Conservation (phyloP, 53 echinoderm and acorn worm species). For the Luidia sarsii region DNA sequence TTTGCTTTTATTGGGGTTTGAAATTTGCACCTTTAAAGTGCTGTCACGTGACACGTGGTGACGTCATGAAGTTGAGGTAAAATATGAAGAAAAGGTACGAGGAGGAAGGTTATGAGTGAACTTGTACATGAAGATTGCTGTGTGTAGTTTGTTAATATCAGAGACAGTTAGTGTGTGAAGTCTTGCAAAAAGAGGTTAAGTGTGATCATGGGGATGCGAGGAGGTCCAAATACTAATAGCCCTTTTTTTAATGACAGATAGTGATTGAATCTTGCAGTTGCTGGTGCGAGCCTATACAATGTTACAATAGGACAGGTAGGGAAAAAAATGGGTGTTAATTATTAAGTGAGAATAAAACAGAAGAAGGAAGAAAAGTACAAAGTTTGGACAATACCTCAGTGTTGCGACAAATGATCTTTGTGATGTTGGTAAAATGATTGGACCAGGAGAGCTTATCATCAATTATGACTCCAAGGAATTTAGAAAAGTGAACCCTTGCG, state of each 20-base stretch:
- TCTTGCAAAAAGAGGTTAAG: constrained; percentile 21
- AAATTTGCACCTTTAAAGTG: too few species aligned
- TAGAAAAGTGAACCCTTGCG: neutral
- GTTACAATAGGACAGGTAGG: constrained; percentile 24
- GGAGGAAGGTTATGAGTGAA: constrained; percentile 20
- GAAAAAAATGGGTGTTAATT: constrained; percentile 39
- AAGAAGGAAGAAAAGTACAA: neutral
- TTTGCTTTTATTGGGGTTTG: too few species aligned
- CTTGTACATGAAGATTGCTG: constrained; percentile 33
- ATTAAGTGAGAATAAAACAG: constrained; percentile 21
- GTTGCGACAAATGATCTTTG: constrained; percentile 23
- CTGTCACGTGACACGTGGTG: too few species aligned
- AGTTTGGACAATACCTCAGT: constrained; percentile 25
- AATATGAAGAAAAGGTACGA: neutral
- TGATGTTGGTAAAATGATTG: constrained; percentile 7
- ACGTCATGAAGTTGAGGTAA: too few species aligned
- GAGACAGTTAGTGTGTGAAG: constrained; percentile 12
- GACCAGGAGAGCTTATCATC: constrained; percentile 37
- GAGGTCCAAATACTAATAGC: constrained; percentile 11
- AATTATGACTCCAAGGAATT: constrained; percentile 36
- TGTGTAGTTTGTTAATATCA: constrained; percentile 29
- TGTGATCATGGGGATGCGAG: constrained; percentile 18
- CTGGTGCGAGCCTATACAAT: constrained; percentile 24
- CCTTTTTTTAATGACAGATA: constrained; percentile 33
- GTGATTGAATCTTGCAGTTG: neutral